Conservation (phyloP, 2,888 invertebrate species). For the Orchesellides sinensis region DNA sequence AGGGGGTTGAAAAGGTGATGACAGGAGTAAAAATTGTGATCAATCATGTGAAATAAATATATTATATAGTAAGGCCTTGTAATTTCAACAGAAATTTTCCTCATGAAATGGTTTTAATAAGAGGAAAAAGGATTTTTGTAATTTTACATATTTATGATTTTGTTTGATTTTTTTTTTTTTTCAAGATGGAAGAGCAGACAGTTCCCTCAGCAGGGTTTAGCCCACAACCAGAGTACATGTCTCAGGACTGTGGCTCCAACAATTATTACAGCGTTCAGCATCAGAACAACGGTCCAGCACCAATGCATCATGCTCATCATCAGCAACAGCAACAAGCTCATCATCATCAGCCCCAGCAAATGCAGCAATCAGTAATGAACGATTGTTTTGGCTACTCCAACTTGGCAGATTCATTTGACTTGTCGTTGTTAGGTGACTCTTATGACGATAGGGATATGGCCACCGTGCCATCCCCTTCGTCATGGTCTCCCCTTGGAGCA, state of each 20-base stretch:
- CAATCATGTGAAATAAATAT: neutral
- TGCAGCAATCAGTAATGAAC: conserved; percentile 55
- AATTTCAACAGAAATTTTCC: neutral
- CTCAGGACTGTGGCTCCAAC: conserved; percentile 18
- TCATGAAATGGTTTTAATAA: no score
- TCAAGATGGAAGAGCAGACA: conserved; percentile 87
- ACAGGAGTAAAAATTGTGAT: neutral
- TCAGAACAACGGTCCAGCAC: conserved; percentile 78
- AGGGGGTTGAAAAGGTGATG: neutral
- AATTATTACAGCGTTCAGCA: conserved; percentile 74
- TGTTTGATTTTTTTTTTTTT: conserved; percentile 74
- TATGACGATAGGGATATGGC: conserved; percentile 73
- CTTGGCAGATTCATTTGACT: conserved; percentile 73
- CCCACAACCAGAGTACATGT: conserved; percentile 81
- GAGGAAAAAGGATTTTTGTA: neutral
- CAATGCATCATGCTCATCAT: conserved; percentile 48
- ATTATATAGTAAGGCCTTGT: no score
- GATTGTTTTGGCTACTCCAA: conserved; percentile 60
- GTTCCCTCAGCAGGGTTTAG: conserved; percentile 88
- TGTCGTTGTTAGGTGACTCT: conserved; percentile 71
- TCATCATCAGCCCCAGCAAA: conserved; percentile 17
- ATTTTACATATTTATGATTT: neutral
- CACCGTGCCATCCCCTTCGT: conserved; percentile 74
- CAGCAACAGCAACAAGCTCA: conserved; percentile 25
- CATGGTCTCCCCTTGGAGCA: conserved; percentile 68